phyloP scores from a whole-genome alignment of 2,797 vertebrate genomes.

The Acipenser transmontanus region DNA sequence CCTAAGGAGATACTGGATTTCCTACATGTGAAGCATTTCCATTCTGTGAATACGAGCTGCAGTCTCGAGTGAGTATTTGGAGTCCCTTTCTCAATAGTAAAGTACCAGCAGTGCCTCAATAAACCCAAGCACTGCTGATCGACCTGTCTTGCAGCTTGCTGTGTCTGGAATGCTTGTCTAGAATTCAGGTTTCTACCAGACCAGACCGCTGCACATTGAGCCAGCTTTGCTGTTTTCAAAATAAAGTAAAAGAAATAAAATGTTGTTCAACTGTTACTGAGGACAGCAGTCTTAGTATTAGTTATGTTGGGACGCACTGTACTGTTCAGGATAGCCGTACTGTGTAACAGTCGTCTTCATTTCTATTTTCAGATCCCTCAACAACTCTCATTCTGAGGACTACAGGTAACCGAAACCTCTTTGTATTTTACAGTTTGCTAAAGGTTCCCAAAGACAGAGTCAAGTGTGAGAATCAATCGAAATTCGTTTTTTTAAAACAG shows the following conservation, averaged over 20 bases:
- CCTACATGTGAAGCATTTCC: conserved; percentile 64
- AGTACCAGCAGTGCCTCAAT: background rate
- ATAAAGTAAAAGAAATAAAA: too few species aligned
- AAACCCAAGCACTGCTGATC: background rate
- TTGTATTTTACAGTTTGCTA: background rate
- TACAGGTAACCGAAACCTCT: conserved; percentile 31
- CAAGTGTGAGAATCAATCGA: background rate
- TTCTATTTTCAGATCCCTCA: conserved; percentile 43
- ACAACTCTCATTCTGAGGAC: conserved; percentile 43
- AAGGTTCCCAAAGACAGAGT: background rate
- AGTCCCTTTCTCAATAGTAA: background rate
- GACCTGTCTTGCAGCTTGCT: background rate
- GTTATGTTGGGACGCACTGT: background rate
- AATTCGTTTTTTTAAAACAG: background rate
- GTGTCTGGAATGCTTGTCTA: background rate
- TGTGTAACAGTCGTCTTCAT: background rate
- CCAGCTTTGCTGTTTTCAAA: too few species aligned
- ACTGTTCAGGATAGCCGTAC: background rate
- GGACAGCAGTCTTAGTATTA: background rate
- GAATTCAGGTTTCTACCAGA: background rate
- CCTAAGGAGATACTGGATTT: conserved; percentile 67
- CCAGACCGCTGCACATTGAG: too few species aligned
- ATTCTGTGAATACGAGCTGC: conserved; percentile 52
- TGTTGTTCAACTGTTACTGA: background rate
- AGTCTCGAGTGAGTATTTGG: conserved; percentile 52